Percentiles rank a stretch among this genome's conserved stretches.
Evolutionary conservation across 2,113 vertebrate genomes (phyloP).

Genomic region (Myanophis thanlyinensis): DNA sequence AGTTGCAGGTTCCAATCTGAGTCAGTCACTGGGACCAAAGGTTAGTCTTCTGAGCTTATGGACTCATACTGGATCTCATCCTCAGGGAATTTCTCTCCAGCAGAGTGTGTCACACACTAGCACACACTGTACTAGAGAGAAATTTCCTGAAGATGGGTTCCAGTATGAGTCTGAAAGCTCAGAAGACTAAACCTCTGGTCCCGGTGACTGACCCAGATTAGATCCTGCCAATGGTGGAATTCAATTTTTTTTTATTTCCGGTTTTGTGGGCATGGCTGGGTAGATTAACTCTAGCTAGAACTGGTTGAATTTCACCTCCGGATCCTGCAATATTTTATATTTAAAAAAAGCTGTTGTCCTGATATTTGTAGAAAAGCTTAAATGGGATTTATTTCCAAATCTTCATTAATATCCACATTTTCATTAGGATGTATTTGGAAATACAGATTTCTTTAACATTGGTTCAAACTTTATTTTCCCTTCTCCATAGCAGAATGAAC

Average conservation of each 20-base stretch:
- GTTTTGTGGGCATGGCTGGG: too few species aligned
- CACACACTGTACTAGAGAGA: not conserved
- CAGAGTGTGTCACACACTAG: not conserved
- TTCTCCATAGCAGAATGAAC: not conserved
- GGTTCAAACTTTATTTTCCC: not conserved
- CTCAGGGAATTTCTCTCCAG: not conserved
- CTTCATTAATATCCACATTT: not conserved
- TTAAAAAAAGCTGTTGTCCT: not conserved
- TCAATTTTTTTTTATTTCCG: too few species aligned
- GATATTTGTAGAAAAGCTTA: constrained; percentile 15
- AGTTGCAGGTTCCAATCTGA: not conserved
- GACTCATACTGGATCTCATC: not conserved
- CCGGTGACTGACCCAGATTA: not conserved
- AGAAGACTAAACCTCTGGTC: not conserved
- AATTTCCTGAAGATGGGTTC: not conserved
- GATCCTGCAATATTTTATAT: not conserved
- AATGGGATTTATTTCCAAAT: not conserved
- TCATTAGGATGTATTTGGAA: not conserved
- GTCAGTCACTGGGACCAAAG: not conserved
- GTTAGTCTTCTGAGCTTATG: not conserved
- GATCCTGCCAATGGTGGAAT: too few species aligned
- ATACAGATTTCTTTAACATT: not conserved
- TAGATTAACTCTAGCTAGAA: too few species aligned
- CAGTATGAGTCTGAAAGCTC: not conserved
- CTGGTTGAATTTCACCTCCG: too few species aligned